Evolutionary conservation across 2,113 vertebrate species (phyloP).

Genomic region (Xyrauchen texanus): DNA sequence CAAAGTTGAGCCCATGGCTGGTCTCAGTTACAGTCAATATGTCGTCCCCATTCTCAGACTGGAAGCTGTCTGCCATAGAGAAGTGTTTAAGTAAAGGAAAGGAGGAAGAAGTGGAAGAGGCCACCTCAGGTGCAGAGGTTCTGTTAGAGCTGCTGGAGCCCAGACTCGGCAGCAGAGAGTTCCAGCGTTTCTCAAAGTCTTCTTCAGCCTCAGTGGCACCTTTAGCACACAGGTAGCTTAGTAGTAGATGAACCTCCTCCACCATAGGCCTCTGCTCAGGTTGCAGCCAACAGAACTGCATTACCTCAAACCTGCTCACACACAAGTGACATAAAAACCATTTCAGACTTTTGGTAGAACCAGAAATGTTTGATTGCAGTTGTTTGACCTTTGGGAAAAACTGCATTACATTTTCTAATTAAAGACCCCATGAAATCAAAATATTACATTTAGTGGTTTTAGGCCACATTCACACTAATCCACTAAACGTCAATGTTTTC

Average conservation of each 20-base stretch:
- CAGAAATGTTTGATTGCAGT: not conserved
- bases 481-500: too few species aligned
- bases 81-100: constrained; percentile 95
- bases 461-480: too few species aligned
- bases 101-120: constrained; percentile 80
- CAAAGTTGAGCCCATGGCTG: constrained; percentile 93
- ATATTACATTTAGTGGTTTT: too few species aligned
- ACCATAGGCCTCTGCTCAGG: constrained; percentile 91
- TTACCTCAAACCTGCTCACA: constrained; percentile 90
- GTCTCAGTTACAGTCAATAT: constrained; percentile 95
- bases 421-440: too few species aligned
- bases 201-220: constrained; percentile 86
- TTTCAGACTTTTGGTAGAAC: not conserved
- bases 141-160: constrained; percentile 67
- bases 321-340: not conserved
- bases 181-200: constrained; percentile 94
- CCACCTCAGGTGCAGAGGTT: constrained; percentile 70
- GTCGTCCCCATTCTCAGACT: constrained; percentile 85
- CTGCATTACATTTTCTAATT: too few species aligned
- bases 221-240: constrained; percentile 91
- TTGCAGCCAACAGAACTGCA: constrained; percentile 99
- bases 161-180: constrained; percentile 85
- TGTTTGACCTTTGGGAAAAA: too few species aligned
- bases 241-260: constrained; percentile 92
- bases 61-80: constrained; percentile 81